Conservation (phyloP, 2,797 vertebrate genomes). For the Chromobotia macracanthus region DNA sequence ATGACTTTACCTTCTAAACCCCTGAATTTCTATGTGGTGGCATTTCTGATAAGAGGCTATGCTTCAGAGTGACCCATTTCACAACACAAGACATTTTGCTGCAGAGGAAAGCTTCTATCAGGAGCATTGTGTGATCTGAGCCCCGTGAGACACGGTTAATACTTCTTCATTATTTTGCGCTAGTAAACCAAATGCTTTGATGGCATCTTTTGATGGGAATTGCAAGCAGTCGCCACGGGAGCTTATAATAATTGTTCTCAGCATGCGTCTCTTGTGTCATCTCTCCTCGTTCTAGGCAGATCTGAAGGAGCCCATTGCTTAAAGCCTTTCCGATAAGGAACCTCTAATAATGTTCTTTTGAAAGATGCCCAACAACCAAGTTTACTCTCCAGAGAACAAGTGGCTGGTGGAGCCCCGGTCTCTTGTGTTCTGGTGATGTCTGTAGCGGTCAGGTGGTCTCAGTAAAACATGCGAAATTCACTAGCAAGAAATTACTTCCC, state of each 20-base stretch:
- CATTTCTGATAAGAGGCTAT: conserved; percentile 25
- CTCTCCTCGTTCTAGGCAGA: conserved; percentile 48
- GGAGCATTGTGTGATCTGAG: conserved; percentile 54
- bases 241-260: conserved; percentile 64
- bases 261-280: conserved; percentile 45
- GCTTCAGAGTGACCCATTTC: conserved; percentile 47
- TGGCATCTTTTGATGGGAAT: conserved; percentile 58
- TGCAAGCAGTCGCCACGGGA: conserved; percentile 53
- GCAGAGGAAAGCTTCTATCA: conserved; percentile 37
- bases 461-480: conserved; percentile 14
- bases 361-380: conserved; percentile 1
- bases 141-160: conserved; percentile 52
- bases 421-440: conserved; percentile 7
- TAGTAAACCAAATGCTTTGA: conserved; percentile 55
- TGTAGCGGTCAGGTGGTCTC: conserved; percentile 16
- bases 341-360: conserved; percentile 52
- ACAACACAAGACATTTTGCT: conserved; percentile 26
- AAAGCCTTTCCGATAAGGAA: conserved; percentile 55
- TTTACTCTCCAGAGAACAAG: conserved; percentile 23
- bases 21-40: conserved; percentile 17
- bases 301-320: conserved; percentile 50
- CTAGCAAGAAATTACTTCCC: not conserved
- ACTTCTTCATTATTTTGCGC: conserved; percentile 59
- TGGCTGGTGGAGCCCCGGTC: not conserved
- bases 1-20: conserved; percentile 32